A percentile compares a stretch with the other conserved stretches of the same genome.
phyloP scores from a whole-genome alignment of 2,797 vertebrate genomes.

The Allobates femoralis region DNA sequence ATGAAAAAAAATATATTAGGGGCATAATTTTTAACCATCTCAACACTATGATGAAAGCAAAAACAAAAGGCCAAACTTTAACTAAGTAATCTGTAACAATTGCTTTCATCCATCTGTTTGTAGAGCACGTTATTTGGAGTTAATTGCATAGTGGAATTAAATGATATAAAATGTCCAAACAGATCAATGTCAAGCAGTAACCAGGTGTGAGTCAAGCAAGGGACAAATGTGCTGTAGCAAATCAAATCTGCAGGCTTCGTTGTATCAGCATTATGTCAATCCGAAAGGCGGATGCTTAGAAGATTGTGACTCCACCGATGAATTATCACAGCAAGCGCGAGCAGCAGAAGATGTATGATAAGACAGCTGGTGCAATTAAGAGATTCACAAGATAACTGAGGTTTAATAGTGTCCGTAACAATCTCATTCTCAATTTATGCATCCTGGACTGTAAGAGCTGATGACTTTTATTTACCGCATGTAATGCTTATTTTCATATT shows the following conservation, averaged over 20 bases:
- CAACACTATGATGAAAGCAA: neutral
- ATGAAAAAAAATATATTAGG: neutral
- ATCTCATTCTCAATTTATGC: constrained; percentile 12
- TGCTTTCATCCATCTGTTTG: constrained; percentile 66
- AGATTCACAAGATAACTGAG: constrained; percentile 1
- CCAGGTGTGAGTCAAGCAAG: constrained; percentile 75
- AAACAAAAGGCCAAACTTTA: constrained; percentile 11
- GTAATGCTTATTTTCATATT: neutral
- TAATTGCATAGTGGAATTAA: constrained; percentile 77
- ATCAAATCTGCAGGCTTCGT: constrained; percentile 67
- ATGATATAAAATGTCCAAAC: constrained; percentile 80
- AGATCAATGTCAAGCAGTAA: constrained; percentile 78
- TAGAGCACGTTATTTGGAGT: constrained; percentile 74
- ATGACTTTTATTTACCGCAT: neutral
- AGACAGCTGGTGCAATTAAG: constrained; percentile 22
- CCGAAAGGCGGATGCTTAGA: constrained; percentile 67
- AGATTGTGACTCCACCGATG: constrained; percentile 63
- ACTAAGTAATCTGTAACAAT: neutral
- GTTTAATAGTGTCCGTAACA: constrained; percentile 11
- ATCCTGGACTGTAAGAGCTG: neutral
- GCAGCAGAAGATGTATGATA: neutral
- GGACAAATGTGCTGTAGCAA: constrained; percentile 69
- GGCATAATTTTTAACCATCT: neutral
- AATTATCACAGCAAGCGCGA: constrained; percentile 67
- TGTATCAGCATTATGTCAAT: constrained; percentile 63